Base-by-base conservation (phyloP, 2,797 vertebrate species). In the Platalea minor region DNA sequence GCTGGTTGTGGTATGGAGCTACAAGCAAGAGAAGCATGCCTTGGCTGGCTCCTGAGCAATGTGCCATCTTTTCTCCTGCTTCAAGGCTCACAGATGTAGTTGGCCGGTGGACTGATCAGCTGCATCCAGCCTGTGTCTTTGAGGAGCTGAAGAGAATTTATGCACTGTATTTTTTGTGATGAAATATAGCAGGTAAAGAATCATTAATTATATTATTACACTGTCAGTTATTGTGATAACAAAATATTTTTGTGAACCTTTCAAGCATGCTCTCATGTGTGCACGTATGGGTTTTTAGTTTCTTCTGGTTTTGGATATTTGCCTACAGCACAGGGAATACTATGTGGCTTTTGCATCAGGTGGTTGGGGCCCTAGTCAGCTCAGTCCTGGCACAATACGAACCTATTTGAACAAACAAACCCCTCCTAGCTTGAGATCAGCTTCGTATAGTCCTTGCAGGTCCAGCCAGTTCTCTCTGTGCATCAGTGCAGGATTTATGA, bases 1-100 rank as follows among this genome's bases (percentile, higher is more conserved):
- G 20, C 29, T 81, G 45, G 31, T 29, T 28, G 20, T 70, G 56
- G 14, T 39, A 17, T 24, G 61, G 85, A 88, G 39, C 45, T 85
- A 17, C 63, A 46, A 17, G 10, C 35, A 63, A 45, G 39, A 61
- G 54, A 37, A 81, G 25, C 28, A 21, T 0, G 0, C 16, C 28
- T n/a, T n/a, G 19, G 5, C 7, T 51, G 84, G 5, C n/a, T 91
- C 33, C 84, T 53, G 65, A 73, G 53, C 53, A 14, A 10, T 11
- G 4, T 56, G 37, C 28, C 29, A 8, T 57, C 26, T 61, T n/a
- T 82, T 29, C 50, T 82, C 6, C 85, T 41, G 28, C 82, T 73
- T 76, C 37, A 45, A 45, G 45, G n/a, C 43, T 85, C 29, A n/a
- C 37, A 57, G 67, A 18, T 21, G 9, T 13, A n/a, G 23, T 2